Conservation (phyloP, 64 coral and sea anemone species). For the Pocillopora verrucosa region DNA sequence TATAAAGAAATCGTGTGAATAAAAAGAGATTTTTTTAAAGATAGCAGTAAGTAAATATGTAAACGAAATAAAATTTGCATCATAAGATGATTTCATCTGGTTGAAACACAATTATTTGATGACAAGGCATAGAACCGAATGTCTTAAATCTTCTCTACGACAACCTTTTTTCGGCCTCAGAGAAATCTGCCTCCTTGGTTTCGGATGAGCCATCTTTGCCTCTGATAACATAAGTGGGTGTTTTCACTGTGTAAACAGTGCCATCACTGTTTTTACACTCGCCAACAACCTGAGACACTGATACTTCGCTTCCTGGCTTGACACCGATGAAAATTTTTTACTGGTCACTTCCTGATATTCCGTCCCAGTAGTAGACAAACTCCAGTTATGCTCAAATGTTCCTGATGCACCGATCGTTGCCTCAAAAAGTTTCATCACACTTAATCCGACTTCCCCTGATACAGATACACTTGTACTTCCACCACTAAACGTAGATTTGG, state of each 20-base stretch:
- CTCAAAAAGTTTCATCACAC: not conserved
- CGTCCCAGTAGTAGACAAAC: not conserved
- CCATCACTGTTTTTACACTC: constrained; percentile 21
- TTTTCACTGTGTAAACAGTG: constrained; percentile 18
- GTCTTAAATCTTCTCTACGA: not conserved
- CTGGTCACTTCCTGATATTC: not conserved
- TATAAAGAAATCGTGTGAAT: no score
- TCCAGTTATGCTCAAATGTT: constrained; percentile 1
- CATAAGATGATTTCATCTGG: no score
- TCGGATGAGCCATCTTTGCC: not conserved
- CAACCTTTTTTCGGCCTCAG: not conserved
- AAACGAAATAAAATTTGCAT: no score
- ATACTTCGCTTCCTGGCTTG: not conserved
- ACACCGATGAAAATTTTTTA: not conserved
- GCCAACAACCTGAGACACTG: constrained; percentile 20
- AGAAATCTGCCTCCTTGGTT: not conserved
- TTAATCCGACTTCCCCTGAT: not conserved
- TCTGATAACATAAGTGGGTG: not conserved
- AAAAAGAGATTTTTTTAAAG: no score
- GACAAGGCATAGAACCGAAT: no score
- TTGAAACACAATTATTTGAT: no score
- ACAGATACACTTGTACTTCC: not conserved
- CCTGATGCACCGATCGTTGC: not conserved
- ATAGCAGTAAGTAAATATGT: no score
- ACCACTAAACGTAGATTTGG: not conserved